These are phyloP conservation scores for Ictidomys tridecemlineatus DNA, from an alignment of 2,113 vertebrate species.

Conservation along the genomic window DNA sequence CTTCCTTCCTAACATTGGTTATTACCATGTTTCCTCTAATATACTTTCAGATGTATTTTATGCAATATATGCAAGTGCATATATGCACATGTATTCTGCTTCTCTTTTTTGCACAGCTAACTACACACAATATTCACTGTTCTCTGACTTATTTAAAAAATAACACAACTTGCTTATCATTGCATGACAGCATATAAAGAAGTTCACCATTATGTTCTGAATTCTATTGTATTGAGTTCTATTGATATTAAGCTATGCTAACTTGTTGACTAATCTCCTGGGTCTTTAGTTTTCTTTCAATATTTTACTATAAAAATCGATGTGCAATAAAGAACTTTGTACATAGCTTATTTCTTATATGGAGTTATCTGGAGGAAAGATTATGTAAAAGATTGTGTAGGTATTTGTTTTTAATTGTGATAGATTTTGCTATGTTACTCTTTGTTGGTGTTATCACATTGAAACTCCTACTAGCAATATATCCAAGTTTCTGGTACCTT, in stretches of 20 bases:
- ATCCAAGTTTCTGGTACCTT: neutral
- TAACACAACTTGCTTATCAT: neutral
- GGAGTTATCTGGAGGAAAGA: neutral
- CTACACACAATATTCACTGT: neutral
- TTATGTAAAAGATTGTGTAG: neutral
- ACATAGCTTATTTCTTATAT: neutral
- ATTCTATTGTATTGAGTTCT: neutral
- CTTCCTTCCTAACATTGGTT: neutral
- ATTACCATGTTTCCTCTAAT: neutral
- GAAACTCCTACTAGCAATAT: neutral
- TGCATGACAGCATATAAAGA: neutral
- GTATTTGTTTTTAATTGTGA: neutral
- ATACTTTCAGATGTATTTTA: neutral
- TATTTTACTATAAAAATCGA: slow-evolving; percentile 46
- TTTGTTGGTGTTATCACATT: neutral
- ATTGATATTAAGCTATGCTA: neutral
- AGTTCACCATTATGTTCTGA: neutral
- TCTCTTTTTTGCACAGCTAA: neutral
- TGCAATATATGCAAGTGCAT: neutral
- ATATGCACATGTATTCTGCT: neutral
- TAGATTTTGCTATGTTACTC: neutral
- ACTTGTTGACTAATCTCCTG: neutral
- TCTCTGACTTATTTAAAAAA: neutral
- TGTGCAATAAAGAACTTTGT: neutral
- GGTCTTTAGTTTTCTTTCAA: neutral